These are phyloP conservation scores for Nyctalus aviator DNA, from an alignment of 2,797 vertebrate genomes.

Conservation along the genomic window DNA sequence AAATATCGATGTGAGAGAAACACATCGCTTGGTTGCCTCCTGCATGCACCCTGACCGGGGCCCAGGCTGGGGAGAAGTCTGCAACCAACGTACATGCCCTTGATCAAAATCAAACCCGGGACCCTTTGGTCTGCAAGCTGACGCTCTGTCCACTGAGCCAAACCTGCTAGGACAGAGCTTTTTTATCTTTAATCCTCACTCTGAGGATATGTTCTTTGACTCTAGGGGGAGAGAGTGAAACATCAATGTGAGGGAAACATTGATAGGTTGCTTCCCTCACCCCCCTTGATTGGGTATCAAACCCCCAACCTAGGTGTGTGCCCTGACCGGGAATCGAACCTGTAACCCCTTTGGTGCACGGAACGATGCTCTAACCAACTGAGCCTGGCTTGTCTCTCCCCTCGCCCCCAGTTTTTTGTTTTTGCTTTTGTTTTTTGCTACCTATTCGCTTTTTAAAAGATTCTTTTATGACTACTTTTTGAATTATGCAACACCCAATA, in stretches of 20 bases:
- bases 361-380: background rate
- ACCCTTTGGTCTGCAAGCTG: too few relatives aligned
- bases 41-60: background rate
- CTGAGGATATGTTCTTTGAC: background rate
- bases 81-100: too few relatives aligned
- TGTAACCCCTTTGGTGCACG: background rate
- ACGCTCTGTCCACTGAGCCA: too few relatives aligned
- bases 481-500: constrained; percentile 54
- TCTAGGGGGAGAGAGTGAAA: background rate
- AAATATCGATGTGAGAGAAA: background rate
- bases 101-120: too few relatives aligned
- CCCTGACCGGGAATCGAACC: background rate
- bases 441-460: constrained; percentile 54
- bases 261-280: background rate
- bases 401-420: too few relatives aligned
- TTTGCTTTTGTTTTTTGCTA: too few relatives aligned
- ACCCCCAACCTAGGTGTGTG: background rate
- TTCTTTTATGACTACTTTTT: constrained; percentile 77
- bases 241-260: background rate
- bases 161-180: background rate
- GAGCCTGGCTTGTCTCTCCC: background rate
- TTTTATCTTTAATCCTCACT: background rate
- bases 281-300: background rate
- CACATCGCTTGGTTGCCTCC: background rate
- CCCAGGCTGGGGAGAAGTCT: too few relatives aligned